Percentiles rank a stretch among this genome's conserved stretches.
Evolutionary conservation across 2,113 vertebrate genomes (phyloP).

Genomic region (Lampris incognitus): DNA sequence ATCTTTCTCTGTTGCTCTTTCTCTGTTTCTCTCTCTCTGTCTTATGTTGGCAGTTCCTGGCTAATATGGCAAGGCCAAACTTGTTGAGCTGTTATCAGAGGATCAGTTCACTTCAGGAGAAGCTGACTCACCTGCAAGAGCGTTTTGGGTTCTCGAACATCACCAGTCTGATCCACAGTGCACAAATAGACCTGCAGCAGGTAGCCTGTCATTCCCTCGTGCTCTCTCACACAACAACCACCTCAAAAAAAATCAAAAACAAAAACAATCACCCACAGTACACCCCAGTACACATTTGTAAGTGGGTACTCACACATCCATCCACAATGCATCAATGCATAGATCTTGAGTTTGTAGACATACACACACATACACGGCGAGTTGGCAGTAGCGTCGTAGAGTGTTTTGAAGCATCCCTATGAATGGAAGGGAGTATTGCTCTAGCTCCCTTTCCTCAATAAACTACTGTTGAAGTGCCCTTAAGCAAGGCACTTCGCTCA

Average conservation of each 20-base stretch:
- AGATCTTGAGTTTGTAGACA: too few relatives aligned
- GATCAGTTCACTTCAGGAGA: conserved; percentile 84
- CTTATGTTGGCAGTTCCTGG: conserved; percentile 74
- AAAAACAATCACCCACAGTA: not conserved
- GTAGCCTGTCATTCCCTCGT: conserved; percentile 63
- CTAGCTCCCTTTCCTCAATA: too few relatives aligned
- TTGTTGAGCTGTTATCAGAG: conserved; percentile 88
- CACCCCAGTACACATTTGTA: too few relatives aligned
- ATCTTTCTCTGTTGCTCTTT: not conserved
- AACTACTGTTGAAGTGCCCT: too few relatives aligned
- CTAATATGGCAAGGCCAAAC: conserved; percentile 79
- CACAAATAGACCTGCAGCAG: conserved; percentile 93
- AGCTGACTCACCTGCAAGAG: conserved; percentile 85
- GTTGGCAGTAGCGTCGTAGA: too few relatives aligned
- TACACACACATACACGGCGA: too few relatives aligned
- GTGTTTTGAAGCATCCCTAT: too few relatives aligned
- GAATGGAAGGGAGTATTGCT: too few relatives aligned
- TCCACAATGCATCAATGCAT: too few relatives aligned
- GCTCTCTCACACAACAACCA: not conserved
- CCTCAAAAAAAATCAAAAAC: not conserved
- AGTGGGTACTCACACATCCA: too few relatives aligned
- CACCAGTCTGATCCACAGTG: conserved; percentile 86
- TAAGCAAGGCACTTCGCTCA: too few relatives aligned
- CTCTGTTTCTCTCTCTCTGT: not conserved
- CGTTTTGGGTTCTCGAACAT: conserved; percentile 85